Percentiles rank a stretch among this genome's conserved stretches.
These are phyloP conservation scores for Drosophila elegans DNA, from an alignment of 1,140 invertebrate genomes.

Conservation along the genomic window DNA sequence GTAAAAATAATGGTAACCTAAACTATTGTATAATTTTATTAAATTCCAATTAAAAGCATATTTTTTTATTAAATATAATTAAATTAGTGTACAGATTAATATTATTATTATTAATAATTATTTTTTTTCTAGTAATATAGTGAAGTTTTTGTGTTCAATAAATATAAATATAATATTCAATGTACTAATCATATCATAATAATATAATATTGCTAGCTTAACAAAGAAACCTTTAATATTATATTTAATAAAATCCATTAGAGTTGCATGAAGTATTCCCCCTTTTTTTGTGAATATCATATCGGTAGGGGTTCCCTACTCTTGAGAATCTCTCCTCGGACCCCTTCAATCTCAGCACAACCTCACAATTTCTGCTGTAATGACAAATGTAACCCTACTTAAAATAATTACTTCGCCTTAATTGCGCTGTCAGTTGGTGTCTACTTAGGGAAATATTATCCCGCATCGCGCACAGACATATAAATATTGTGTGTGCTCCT, in stretches of 20 bases:
- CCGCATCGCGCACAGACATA: slow-evolving; percentile 61
- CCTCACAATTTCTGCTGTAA: slow-evolving; percentile 34
- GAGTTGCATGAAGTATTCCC: not conserved
- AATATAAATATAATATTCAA: no score
- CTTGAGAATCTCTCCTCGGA: slow-evolving; percentile 25
- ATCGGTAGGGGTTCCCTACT: slow-evolving; percentile 27
- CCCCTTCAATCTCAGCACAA: slow-evolving; percentile 8
- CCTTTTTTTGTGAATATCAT: not conserved
- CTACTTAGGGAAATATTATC: slow-evolving; percentile 82
- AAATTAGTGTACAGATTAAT: no score
- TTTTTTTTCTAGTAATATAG: no score
- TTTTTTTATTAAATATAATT: no score
- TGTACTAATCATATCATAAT: no score
- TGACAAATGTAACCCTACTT: slow-evolving; percentile 82
- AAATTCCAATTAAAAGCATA: no score
- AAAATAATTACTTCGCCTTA: slow-evolving; percentile 82
- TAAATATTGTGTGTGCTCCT: slow-evolving; percentile 46
- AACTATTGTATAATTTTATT: no score
- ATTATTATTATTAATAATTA: no score
- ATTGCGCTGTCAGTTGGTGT: slow-evolving; percentile 82
- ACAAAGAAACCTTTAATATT: no score
- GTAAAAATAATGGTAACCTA: no score
- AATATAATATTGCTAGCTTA: no score
- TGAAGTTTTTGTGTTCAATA: no score
- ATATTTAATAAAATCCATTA: not conserved